phyloP scores from a whole-genome alignment of 2,113 vertebrate species.

The Ochotona curzoniae region DNA sequence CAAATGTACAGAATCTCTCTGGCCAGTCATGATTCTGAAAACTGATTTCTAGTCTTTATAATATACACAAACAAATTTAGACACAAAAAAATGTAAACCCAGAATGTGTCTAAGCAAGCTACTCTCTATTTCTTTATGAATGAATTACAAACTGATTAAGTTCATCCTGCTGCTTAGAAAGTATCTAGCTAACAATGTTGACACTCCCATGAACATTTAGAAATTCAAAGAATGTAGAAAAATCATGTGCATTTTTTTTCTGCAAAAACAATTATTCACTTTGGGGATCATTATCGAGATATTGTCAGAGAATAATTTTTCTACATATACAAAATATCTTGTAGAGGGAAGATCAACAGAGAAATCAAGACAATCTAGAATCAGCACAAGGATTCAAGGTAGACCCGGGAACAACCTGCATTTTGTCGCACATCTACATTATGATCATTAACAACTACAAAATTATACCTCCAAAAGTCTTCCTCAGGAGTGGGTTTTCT shows the following conservation, averaged over 20 bases:
- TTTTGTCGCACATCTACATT: neutral
- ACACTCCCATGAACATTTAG: neutral
- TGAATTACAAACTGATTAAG: neutral
- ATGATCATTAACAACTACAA: neutral
- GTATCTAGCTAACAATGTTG: neutral
- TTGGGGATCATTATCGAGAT: neutral
- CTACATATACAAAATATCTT: neutral
- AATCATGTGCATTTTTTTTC: slow-evolving; percentile 14
- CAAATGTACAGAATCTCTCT: neutral
- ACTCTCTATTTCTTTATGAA: slow-evolving; percentile 3
- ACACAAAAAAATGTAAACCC: neutral
- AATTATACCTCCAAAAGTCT: neutral
- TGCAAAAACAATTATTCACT: slow-evolving; percentile 28
- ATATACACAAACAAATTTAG: neutral
- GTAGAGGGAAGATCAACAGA: neutral
- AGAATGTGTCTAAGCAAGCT: neutral
- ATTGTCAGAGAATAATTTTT: neutral
- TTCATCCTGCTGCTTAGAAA: slow-evolving; percentile 25
- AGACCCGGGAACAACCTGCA: neutral
- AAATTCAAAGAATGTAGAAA: slow-evolving; percentile 40
- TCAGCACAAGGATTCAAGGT: neutral
- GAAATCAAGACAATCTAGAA: neutral
- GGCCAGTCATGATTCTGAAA: neutral
- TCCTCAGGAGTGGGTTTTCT: neutral
- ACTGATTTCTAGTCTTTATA: neutral